A percentile compares a stretch with the other conserved stretches of the same genome.
Evolutionary conservation across 2,113 vertebrate species (phyloP).

Genomic region (Rhinoptilus africanus): DNA sequence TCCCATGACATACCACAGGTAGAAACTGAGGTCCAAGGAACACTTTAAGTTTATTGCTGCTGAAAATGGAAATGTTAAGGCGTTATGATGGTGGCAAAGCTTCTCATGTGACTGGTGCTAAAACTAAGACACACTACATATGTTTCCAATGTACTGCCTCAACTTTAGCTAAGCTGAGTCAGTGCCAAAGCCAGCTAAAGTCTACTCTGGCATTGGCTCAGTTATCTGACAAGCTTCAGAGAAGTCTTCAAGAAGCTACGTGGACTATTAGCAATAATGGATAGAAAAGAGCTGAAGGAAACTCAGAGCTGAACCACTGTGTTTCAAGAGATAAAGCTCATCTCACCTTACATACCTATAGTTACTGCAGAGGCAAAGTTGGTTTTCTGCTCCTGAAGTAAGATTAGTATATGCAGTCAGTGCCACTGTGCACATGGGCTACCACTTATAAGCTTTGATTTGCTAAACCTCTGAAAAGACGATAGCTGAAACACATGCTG

Average conservation of each 20-base stretch:
- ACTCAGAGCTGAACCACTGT: background rate
- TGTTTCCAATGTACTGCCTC: background rate
- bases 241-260: background rate
- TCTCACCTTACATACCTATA: background rate
- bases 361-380: background rate
- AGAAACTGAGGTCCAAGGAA: background rate
- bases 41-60: background rate
- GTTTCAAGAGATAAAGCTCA: background rate
- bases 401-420: background rate
- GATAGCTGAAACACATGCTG: slow-evolving; percentile 3
- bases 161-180: background rate
- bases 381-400: background rate
- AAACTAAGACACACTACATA: background rate
- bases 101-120: background rate
- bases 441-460: background rate
- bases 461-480: background rate
- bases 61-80: background rate
- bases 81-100: background rate
- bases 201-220: background rate
- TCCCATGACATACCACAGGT: background rate
- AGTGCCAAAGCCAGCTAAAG: background rate
- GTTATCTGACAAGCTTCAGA: background rate
- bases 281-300: background rate
- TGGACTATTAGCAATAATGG: background rate
- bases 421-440: background rate